These are phyloP conservation scores for Cirrhinus molitorella DNA, from an alignment of 2,797 vertebrate genomes.

Conservation along the genomic window DNA sequence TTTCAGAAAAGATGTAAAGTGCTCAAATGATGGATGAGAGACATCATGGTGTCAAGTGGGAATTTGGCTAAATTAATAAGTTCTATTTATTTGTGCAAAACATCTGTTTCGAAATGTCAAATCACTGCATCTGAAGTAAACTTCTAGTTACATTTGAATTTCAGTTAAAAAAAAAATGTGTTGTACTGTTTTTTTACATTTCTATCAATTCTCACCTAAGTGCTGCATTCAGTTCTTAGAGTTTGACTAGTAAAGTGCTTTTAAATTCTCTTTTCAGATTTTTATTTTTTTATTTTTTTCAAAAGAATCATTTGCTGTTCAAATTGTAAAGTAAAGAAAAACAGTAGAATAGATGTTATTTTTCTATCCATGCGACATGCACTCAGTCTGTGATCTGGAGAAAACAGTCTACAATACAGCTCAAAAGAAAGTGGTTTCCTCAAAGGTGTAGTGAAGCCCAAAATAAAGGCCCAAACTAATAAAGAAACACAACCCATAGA, in stretches of 20 bases:
- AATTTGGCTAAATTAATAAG: background rate
- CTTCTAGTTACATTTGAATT: background rate
- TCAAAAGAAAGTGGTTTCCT: background rate
- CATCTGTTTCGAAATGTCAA: background rate
- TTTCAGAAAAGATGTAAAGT: background rate
- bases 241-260: too few relatives aligned
- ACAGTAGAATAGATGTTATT: conserved; percentile 3
- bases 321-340: background rate
- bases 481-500: conserved; percentile 6
- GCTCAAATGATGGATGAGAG: background rate
- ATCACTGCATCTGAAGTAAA: background rate
- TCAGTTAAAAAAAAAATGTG: too few relatives aligned
- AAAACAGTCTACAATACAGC: background rate
- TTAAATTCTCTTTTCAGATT: too few relatives aligned
- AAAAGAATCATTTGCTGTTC: background rate
- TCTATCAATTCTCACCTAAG: background rate
- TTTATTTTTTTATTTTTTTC: background rate
- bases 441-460: background rate
- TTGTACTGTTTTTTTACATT: background rate
- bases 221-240: too few relatives aligned
- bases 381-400: background rate
- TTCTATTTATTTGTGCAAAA: background rate
- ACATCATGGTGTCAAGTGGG: background rate
- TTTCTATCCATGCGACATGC: background rate
- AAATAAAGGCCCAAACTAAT: conserved; percentile 19